Conservation (phyloP, 2,113 vertebrate genomes). For the Puntigrus tetrazona region DNA sequence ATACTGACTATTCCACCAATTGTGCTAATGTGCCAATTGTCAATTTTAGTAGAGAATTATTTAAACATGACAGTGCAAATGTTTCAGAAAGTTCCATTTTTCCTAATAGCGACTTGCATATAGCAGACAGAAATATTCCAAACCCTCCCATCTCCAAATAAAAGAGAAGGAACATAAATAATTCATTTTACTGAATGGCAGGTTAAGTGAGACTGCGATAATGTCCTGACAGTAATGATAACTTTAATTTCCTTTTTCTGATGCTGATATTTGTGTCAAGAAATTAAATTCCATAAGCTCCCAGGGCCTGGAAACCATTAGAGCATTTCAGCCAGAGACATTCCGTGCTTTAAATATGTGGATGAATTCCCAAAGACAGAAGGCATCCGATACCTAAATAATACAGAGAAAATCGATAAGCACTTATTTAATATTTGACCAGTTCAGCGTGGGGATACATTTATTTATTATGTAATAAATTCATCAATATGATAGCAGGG, state of each 20-base stretch:
- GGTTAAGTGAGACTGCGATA: slow-evolving; percentile 80
- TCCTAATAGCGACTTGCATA: slow-evolving; percentile 33
- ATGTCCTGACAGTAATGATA: slow-evolving; percentile 78
- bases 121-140: slow-evolving; percentile 11
- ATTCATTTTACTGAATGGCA: slow-evolving; percentile 79
- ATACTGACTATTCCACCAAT: not conserved
- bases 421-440: slow-evolving; percentile 14
- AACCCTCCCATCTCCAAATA: slow-evolving; percentile 44
- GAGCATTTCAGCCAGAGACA: slow-evolving; percentile 42
- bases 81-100: not conserved
- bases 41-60: not conserved
- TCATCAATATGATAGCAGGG: not conserved
- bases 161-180: slow-evolving; percentile 66
- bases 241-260: slow-evolving; percentile 81
- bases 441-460: not conserved
- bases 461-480: slow-evolving; percentile 11
- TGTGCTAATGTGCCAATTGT: not conserved
- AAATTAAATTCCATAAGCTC: slow-evolving; percentile 78
- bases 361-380: slow-evolving; percentile 33
- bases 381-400: slow-evolving; percentile 1
- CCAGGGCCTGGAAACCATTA: slow-evolving; percentile 71
- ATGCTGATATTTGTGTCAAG: slow-evolving; percentile 79
- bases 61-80: slow-evolving; percentile 9
- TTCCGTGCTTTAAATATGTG: slow-evolving; percentile 30
- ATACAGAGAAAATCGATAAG: slow-evolving; percentile 33